Base-by-base conservation (phyloP, 2,113 vertebrate genomes). In the Macroglossus sobrinus region DNA sequence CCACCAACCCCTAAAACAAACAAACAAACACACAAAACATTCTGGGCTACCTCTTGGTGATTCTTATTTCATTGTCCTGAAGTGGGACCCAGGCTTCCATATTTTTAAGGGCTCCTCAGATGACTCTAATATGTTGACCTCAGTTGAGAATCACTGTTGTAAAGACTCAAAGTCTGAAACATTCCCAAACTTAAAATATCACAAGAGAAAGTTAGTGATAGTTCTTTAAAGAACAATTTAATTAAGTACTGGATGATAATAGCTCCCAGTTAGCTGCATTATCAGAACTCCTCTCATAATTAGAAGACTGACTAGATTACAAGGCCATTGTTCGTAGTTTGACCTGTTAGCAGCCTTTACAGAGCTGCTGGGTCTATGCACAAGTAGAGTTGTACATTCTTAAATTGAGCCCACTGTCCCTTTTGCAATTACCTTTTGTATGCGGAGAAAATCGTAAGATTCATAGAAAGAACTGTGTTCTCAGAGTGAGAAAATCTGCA, bases 201-300 rank as follows among this genome's bases (percentile, higher is more conserved):
- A 6, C 6, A 13, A 72, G 12, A 50, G 35, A 87, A 79, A 89
- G 75, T 75, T 50, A 57, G 11, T 63, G 45, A 64, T 30, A 18
- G 30, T 92, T 57, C 24, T 24, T 74, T 74, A 30, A 93, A 89
- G 4, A n/a, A 82, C 33, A 30, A 30, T 47, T 35, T 72, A 84
- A 63, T 43, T 30, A 57, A 68, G 33, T 55, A 3, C 28, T 45
- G 15, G 14, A 33, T 45, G 3, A 26, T 55, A 72, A 72, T 9
- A 53, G 71, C 16, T 45, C 16, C 50, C 38, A 30, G 21, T 30
- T 45, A n/a, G 28, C 45, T 7, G 47, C 26, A 35, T 64, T 26
- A 15, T 24, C 53, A 71, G 55, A 90, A 18, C 12, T 81, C 15
- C 13, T 94, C 26, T 66, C 61, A 66, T 35, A 57, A 19, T 85